These are phyloP conservation scores for Drosophila quadrilineata DNA, from an alignment of 1,140 invertebrate species.

Conservation along the genomic window DNA sequence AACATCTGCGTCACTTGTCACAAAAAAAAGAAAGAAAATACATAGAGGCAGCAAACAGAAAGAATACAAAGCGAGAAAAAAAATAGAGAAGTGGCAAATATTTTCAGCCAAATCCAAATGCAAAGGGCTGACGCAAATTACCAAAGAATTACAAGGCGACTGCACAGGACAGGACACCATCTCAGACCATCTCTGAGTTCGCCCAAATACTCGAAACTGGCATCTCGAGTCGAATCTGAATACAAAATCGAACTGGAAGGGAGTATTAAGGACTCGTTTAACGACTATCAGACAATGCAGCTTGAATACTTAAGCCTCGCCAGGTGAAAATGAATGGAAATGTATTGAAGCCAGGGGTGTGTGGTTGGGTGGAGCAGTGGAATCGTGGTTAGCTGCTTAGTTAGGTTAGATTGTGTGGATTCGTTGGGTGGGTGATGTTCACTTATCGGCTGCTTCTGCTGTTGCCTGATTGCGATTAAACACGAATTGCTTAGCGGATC, in stretches of 20 bases:
- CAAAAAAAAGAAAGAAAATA: conserved; percentile 31
- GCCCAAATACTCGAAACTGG: no score
- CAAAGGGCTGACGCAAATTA: conserved; percentile 50
- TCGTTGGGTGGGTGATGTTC: no score
- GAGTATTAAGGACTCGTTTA: conserved; percentile 58
- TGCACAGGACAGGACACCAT: conserved; percentile 12
- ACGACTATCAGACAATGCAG: conserved; percentile 22
- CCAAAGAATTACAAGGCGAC: conserved; percentile 52
- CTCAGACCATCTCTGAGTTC: not conserved
- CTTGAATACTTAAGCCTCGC: not conserved
- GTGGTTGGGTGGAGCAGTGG: not conserved
- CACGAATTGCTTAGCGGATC: conserved; percentile 57
- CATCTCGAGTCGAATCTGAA: conserved; percentile 16
- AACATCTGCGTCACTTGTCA: conserved; percentile 62
- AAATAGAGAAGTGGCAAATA: no score
- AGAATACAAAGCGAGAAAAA: not conserved
- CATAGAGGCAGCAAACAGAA: no score
- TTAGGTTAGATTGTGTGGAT: no score
- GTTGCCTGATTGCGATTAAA: conserved; percentile 53
- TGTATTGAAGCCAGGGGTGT: not conserved
- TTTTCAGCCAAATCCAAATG: conserved; percentile 18
- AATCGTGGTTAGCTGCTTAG: conserved; percentile 28
- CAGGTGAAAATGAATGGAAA: not conserved
- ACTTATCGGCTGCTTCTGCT: conserved; percentile 47
- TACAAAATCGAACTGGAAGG: conserved; percentile 27